These are phyloP conservation scores for Euplexia lucipara DNA, from an alignment of 2,888 invertebrate species.

Conservation along the genomic window DNA sequence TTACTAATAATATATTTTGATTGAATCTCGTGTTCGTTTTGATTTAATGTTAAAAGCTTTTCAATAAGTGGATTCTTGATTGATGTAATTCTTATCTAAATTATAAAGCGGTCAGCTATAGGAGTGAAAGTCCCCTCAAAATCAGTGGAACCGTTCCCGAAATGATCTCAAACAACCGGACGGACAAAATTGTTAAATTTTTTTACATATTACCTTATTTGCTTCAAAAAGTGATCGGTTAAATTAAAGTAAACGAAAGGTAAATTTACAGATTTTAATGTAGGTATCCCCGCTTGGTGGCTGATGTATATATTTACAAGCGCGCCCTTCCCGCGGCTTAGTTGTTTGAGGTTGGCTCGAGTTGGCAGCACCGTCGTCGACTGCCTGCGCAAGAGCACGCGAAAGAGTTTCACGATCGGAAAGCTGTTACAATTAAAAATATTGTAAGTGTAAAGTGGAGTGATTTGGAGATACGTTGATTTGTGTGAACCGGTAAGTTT, in stretches of 20 bases:
- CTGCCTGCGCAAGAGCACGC: slow-evolving; percentile 69
- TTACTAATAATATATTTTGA: too few species aligned
- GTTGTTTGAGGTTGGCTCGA: slow-evolving; percentile 67
- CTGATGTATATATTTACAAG: slow-evolving; percentile 74
- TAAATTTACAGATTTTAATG: slow-evolving; percentile 31
- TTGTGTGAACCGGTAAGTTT: slow-evolving; percentile 41
- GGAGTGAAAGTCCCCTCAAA: too few species aligned
- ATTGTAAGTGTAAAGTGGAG: slow-evolving; percentile 44
- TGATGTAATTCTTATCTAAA: too few species aligned
- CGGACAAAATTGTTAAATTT: too few species aligned
- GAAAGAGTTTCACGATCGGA: slow-evolving; percentile 44
- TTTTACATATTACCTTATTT: background rate
- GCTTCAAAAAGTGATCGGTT: background rate
- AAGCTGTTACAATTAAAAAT: slow-evolving; percentile 42
- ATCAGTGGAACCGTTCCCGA: too few species aligned
- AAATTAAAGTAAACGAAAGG: background rate
- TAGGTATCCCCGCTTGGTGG: slow-evolving; percentile 71
- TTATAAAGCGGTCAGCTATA: too few species aligned
- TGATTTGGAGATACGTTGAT: slow-evolving; percentile 40
- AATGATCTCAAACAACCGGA: too few species aligned
- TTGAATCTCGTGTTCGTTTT: too few species aligned
- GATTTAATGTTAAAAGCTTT: too few species aligned
- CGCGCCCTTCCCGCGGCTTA: slow-evolving; percentile 77
- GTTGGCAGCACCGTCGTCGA: slow-evolving; percentile 62
- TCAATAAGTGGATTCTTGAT: too few species aligned